phyloP scores from a whole-genome alignment of 2,797 vertebrate genomes.

The Spondyliosoma cantharus region DNA sequence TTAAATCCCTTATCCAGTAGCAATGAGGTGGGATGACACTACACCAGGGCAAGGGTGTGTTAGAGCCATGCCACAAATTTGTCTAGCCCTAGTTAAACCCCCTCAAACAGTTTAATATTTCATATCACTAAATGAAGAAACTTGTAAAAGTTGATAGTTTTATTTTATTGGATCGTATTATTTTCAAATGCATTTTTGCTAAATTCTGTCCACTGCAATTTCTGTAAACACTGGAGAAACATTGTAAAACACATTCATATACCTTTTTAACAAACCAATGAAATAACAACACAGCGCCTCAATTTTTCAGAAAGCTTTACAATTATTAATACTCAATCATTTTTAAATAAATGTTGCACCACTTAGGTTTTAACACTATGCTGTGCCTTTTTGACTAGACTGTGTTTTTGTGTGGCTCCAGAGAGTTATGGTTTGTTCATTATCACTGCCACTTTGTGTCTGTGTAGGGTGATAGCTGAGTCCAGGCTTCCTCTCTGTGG shows the following conservation, averaged over 20 bases:
- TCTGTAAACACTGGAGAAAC: background rate
- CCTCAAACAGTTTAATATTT: too few relatives aligned
- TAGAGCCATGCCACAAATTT: too few relatives aligned
- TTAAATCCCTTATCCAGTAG: too few relatives aligned
- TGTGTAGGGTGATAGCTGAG: slow-evolving; percentile 33
- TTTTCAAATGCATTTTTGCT: background rate
- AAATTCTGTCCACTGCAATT: background rate
- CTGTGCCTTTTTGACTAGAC: background rate
- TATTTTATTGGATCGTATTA: background rate
- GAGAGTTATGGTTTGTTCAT: background rate
- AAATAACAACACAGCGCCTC: background rate
- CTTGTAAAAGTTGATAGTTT: background rate
- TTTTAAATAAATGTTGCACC: background rate
- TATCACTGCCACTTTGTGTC: slow-evolving; percentile 15
- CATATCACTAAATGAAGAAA: too few relatives aligned
- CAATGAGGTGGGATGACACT: too few relatives aligned
- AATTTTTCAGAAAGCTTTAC: background rate
- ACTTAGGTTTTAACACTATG: background rate
- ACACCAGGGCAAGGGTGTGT: too few relatives aligned
- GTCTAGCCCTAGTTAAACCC: too few relatives aligned
- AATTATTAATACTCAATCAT: background rate
- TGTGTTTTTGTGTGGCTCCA: background rate
- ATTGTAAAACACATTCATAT: background rate
- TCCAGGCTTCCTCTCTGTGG: slow-evolving; percentile 13
- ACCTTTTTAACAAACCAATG: too few relatives aligned